Percentiles rank a stretch among this genome's conserved stretches.
Evolutionary conservation across 2,888 invertebrate genomes (phyloP).

Genomic region (Tromatobia lineatoria): DNA sequence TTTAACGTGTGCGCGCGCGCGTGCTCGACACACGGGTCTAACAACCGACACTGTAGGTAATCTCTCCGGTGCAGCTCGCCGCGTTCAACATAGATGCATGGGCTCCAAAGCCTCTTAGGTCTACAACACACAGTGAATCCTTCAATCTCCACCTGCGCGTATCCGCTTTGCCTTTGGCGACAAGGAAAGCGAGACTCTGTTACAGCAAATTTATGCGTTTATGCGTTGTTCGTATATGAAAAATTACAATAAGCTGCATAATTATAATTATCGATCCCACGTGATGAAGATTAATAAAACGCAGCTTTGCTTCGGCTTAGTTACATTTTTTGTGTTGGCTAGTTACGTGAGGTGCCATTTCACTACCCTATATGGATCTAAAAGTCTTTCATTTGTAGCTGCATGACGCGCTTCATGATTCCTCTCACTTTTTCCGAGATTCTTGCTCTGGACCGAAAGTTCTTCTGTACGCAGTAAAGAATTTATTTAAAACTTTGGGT

Average conservation of each 20-base stretch:
- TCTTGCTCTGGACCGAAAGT: neutral
- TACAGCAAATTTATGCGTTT: constrained; percentile 35
- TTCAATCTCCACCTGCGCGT: constrained; percentile 24
- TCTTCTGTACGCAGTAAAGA: neutral
- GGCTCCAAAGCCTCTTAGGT: constrained; percentile 8
- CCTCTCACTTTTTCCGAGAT: neutral
- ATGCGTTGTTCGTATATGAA: neutral
- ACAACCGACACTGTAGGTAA: constrained; percentile 13
- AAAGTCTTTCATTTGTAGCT: neutral
- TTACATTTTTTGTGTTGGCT: neutral
- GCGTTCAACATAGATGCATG: constrained; percentile 17
- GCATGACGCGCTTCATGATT: neutral
- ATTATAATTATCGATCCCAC: constrained; percentile 1
- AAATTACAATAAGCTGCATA: constrained; percentile 3
- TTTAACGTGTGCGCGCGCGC: constrained; percentile 21
- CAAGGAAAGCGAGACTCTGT: constrained; percentile 5
- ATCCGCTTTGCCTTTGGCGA: constrained; percentile 25
- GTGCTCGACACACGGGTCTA: constrained; percentile 40
- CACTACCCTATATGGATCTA: neutral
- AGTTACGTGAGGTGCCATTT: constrained; percentile 5
- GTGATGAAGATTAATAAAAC: neutral
- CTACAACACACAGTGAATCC: neutral
- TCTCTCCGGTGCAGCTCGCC: constrained; percentile 33
- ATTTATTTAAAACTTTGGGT: neutral
- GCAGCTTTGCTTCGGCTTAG: neutral